These are phyloP conservation scores for Leptobrachium leishanense DNA, from an alignment of 2,113 vertebrate genomes.

Conservation along the genomic window DNA sequence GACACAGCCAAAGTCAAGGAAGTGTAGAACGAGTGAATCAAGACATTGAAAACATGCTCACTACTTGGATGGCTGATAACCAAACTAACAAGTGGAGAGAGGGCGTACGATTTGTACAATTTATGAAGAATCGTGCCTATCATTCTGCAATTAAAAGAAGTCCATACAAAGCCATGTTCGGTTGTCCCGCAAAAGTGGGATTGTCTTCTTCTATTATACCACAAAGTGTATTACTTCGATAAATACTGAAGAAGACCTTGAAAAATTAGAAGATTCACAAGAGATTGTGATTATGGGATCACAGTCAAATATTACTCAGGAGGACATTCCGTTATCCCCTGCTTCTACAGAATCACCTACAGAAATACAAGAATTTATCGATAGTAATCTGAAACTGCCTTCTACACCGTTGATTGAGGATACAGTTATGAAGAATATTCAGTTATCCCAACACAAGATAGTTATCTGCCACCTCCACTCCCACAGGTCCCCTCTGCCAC, in stretches of 20 bases:
- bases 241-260: neutral
- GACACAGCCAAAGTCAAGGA: constrained; percentile 36
- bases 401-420: neutral
- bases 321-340: neutral
- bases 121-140: constrained; percentile 11
- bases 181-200: neutral
- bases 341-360: neutral
- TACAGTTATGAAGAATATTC: too few relatives aligned
- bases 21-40: neutral
- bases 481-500: too few relatives aligned
- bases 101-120: constrained; percentile 1
- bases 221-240: neutral
- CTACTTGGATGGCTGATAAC: constrained; percentile 25
- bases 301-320: too few relatives aligned
- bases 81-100: neutral
- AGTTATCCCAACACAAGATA: too few relatives aligned
- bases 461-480: too few relatives aligned
- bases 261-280: neutral
- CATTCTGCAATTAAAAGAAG: neutral
- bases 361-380: constrained; percentile 1
- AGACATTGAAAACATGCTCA: constrained; percentile 15
- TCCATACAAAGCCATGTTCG: constrained; percentile 6
- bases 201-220: neutral
- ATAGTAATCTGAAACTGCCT: neutral
- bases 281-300: too few relatives aligned